Conservation (phyloP, 30 jellyfish, hydroid and myxozoan genomes). For the Aurelia aurita complex sp. Pacific region DNA sequence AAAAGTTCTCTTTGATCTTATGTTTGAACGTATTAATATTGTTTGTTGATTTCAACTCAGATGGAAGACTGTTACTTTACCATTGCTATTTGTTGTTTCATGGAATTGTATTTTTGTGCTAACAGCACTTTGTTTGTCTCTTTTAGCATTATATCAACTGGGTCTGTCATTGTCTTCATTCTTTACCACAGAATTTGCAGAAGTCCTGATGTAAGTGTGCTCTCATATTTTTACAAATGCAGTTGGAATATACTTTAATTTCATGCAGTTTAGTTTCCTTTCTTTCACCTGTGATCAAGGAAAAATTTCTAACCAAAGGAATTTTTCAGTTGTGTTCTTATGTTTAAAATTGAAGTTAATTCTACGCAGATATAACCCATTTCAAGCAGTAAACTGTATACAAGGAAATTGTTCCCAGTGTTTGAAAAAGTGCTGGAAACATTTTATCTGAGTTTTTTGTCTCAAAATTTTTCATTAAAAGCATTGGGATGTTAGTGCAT, state of each 20-base stretch:
- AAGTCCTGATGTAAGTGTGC: constrained; percentile 64
- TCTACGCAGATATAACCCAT: too few relatives aligned
- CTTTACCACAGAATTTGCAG: constrained; percentile 56
- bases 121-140: neutral
- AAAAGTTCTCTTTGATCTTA: too few relatives aligned
- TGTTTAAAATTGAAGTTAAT: too few relatives aligned
- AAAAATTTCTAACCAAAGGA: neutral
- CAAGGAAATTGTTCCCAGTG: neutral
- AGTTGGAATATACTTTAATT: neutral
- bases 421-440: neutral
- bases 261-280: neutral
- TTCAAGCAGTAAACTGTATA: too few relatives aligned
- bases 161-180: constrained; percentile 47
- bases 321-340: too few relatives aligned
- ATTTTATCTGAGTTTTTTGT: neutral
- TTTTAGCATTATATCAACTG: constrained; percentile 57
- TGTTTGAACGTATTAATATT: too few relatives aligned
- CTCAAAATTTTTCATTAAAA: neutral
- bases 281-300: neutral
- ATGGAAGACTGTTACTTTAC: too few relatives aligned
- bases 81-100: too few relatives aligned
- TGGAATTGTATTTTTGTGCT: neutral
- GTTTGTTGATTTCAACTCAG: too few relatives aligned
- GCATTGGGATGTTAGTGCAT: neutral
- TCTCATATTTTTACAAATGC: neutral